Evolutionary conservation across 1,140 invertebrate species (phyloP), one percentile per base, ranked within the genome.

Genomic region (Drosophila bocki): DNA sequence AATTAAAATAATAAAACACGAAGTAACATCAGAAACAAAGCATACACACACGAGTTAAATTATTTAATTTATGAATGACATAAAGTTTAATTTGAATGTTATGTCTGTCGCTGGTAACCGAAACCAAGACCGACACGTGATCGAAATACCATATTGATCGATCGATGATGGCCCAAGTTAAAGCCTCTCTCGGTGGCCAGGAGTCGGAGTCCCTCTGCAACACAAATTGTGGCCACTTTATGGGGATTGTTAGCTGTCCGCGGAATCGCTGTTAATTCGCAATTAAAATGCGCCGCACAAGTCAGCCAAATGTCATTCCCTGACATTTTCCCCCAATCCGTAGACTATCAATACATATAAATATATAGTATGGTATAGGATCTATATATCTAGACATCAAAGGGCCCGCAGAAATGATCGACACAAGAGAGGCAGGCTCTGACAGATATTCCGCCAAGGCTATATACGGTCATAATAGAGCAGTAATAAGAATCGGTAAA

Each of bases 81-180:
- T 88, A 78, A 88, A 88, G 80, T 90, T 85, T 90, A 90, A 88
- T 88, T 88, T 88, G 84, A 84, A 88, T 90, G 82, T 86, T 86
- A 80, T 86, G 79, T 79, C 71, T 79, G 79, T 86, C 67, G 61
- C 39, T 53, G 59, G 64, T 72, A 78, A 68, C 67, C 41, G 56
- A 51, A 33, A 51, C 48, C 29, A 32, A 32, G n/a, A 33, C n/a
- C 13, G 77, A 85, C 81, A 82, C 85, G 85, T 90, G 85, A 88
- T 84, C 85, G 69, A 88, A 85, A 88, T 90, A 39, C 64, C 62
- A 47, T 48, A 77, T 8, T 7, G 17, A 51, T 3, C 9, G 35
- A 56, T 39, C 53, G 35, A 39, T 56, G 15, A 45, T 45, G 44
- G 19, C 9, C 17, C 6, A 53, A 53, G 32, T 37, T 19, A 37